A percentile compares a stretch with the other conserved stretches of the same genome.
These are phyloP conservation scores for Pelecanus crispus DNA, from an alignment of 2,113 vertebrate species.

Conservation along the genomic window DNA sequence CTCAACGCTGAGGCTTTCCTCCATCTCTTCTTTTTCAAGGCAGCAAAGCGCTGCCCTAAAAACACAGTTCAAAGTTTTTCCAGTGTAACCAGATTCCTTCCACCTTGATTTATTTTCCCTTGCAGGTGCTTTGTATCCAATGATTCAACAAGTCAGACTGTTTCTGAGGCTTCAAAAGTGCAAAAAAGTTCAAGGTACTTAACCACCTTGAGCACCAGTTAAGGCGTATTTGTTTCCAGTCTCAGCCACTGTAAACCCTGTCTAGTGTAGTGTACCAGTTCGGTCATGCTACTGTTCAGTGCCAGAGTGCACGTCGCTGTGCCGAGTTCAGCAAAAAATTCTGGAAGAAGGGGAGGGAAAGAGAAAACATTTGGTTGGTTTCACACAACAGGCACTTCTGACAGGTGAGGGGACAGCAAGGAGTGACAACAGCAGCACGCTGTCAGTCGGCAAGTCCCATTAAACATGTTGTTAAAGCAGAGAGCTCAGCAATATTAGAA, in stretches of 20 bases:
- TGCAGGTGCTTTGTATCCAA: slow-evolving; percentile 42
- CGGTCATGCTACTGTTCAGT: slow-evolving; percentile 79
- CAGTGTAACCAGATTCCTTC: slow-evolving; percentile 52
- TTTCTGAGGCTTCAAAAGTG: slow-evolving; percentile 72
- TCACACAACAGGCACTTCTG: neutral
- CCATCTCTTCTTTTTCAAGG: neutral
- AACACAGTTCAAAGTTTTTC: slow-evolving; percentile 16
- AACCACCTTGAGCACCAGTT: slow-evolving; percentile 44
- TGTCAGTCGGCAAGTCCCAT: neutral
- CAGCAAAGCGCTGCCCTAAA: neutral
- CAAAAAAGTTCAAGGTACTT: slow-evolving; percentile 66
- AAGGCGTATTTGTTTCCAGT: slow-evolving; percentile 74
- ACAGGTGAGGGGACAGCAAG: rapidly evolving
- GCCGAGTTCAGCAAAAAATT: slow-evolving; percentile 84
- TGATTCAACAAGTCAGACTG: neutral
- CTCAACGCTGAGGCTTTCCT: slow-evolving; percentile 8
- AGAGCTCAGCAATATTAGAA: neutral
- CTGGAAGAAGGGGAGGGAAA: slow-evolving; percentile 60
- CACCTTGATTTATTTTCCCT: slow-evolving; percentile 5
- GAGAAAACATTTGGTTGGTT: slow-evolving; percentile 19
- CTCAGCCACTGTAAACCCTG: slow-evolving; percentile 88
- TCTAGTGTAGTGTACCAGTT: slow-evolving; percentile 82
- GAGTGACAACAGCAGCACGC: neutral
- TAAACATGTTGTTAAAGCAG: neutral
- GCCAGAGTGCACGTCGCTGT: slow-evolving; percentile 71